Percentiles rank a stretch among this genome's conserved stretches.
phyloP scores from a whole-genome alignment of 53 echinoderm and acorn worm species.

The Temnopleurus reevesii region DNA sequence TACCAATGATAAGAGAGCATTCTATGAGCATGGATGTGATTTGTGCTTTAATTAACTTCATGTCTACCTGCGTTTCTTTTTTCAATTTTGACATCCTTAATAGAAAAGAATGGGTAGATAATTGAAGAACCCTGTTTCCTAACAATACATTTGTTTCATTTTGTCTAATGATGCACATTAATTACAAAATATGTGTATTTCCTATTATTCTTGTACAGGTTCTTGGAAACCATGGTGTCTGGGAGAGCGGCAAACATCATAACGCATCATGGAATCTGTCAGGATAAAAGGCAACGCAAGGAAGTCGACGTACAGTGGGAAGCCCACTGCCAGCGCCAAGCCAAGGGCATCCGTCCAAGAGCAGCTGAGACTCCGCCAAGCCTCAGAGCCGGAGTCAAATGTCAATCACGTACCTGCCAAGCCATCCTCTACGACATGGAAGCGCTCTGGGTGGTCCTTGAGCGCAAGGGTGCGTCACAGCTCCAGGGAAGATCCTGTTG shows the following conservation, averaged over 20 bases:
- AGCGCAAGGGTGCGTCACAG: background rate
- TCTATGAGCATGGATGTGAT: too few relatives aligned
- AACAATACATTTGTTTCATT: too few relatives aligned
- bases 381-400: background rate
- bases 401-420: background rate
- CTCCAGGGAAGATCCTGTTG: background rate
- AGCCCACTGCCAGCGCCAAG: background rate
- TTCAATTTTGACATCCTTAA: too few relatives aligned
- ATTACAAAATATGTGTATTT: background rate
- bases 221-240: background rate
- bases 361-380: conserved; percentile 20
- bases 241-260: background rate
- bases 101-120: too few relatives aligned
- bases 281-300: conserved; percentile 34
- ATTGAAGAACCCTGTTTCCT: too few relatives aligned
- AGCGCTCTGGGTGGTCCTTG: conserved; percentile 39
- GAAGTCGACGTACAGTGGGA: conserved; percentile 52
- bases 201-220: background rate
- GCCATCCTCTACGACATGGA: background rate
- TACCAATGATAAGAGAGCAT: too few relatives aligned
- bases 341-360: conserved; percentile 9
- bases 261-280: conserved; percentile 14
- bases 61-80: too few relatives aligned
- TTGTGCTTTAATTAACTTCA: too few relatives aligned
- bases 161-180: too few relatives aligned